phyloP scores from a whole-genome alignment of 2,113 vertebrate genomes.

The Labrus mixtus region DNA sequence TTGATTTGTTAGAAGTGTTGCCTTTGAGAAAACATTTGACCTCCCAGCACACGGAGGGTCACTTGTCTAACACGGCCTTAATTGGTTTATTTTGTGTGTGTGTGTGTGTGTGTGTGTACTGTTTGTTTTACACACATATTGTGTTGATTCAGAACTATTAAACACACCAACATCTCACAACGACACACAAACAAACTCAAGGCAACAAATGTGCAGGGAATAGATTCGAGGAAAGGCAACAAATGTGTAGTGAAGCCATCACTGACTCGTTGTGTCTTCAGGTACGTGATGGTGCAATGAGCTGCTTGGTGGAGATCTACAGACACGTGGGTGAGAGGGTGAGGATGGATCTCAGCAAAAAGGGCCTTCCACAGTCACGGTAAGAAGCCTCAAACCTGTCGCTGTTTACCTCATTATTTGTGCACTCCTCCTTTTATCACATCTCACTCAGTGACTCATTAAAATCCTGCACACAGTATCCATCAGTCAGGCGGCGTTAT shows the following conservation, averaged over 20 bases:
- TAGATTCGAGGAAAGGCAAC: background rate
- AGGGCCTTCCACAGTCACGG: conserved; percentile 97
- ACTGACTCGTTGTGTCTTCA: conserved; percentile 57
- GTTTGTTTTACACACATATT: too few relatives aligned
- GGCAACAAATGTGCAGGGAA: too few relatives aligned
- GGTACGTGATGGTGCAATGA: conserved; percentile 97
- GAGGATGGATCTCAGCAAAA: conserved; percentile 97
- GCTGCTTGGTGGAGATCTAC: conserved; percentile 97
- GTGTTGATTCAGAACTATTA: too few relatives aligned
- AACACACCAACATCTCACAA: too few relatives aligned
- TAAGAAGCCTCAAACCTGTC: conserved; percentile 68
- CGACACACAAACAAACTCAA: too few relatives aligned
- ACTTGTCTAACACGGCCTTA: too few relatives aligned
- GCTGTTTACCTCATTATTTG: background rate
- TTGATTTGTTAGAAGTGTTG: too few relatives aligned
- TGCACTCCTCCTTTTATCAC: background rate
- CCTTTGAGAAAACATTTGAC: too few relatives aligned
- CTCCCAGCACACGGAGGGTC: too few relatives aligned
- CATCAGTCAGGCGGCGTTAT: too few relatives aligned
- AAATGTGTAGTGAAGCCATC: background rate
- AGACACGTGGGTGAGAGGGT: conserved; percentile 97
- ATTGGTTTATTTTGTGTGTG: too few relatives aligned
- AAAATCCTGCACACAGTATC: background rate
- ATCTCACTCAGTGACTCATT: background rate
- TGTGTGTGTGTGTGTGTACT: too few relatives aligned